Percentiles rank a stretch among this genome's conserved stretches.
Conservation (phyloP, 92 coral and sea anemone species). For the Siderastrea radians region DNA sequence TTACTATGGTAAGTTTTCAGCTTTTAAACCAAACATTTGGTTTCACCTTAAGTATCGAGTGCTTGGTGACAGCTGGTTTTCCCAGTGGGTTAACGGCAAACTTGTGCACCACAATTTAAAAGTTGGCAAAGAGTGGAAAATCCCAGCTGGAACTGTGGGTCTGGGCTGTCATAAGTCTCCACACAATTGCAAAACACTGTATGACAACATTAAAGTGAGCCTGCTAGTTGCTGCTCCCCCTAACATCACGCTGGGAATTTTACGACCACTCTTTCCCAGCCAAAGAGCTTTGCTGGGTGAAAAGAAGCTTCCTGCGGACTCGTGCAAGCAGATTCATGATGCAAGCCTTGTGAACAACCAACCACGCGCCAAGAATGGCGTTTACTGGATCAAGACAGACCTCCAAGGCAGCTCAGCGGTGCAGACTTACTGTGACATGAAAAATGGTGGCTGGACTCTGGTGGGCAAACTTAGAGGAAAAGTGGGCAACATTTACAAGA, state of each 20-base stretch:
- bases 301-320: slow-evolving; percentile 74
- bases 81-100: slow-evolving; percentile 77
- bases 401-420: too few relatives aligned
- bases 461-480: too few relatives aligned
- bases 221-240: slow-evolving; percentile 67
- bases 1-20: slow-evolving; percentile 69
- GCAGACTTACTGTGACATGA: too few relatives aligned
- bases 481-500: too few relatives aligned
- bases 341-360: too few relatives aligned
- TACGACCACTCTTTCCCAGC: slow-evolving; percentile 38
- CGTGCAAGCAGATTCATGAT: slow-evolving; percentile 74
- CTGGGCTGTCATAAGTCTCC: slow-evolving; percentile 71
- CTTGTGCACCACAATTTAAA: slow-evolving; percentile 65
- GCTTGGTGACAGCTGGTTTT: slow-evolving; percentile 63
- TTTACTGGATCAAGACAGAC: too few relatives aligned
- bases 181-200: slow-evolving; percentile 68
- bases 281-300: slow-evolving; percentile 10
- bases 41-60: slow-evolving; percentile 77
- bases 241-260: slow-evolving; percentile 53
- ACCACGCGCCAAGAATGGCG: too few relatives aligned
- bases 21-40: slow-evolving; percentile 68
- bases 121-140: slow-evolving; percentile 75
- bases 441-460: too few relatives aligned
- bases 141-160: slow-evolving; percentile 76
- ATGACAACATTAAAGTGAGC: slow-evolving; percentile 84